Percentiles rank a stretch among this genome's conserved stretches.
phyloP scores from a whole-genome alignment of 2,797 vertebrate genomes.

The Limnodromus scolopaceus region DNA sequence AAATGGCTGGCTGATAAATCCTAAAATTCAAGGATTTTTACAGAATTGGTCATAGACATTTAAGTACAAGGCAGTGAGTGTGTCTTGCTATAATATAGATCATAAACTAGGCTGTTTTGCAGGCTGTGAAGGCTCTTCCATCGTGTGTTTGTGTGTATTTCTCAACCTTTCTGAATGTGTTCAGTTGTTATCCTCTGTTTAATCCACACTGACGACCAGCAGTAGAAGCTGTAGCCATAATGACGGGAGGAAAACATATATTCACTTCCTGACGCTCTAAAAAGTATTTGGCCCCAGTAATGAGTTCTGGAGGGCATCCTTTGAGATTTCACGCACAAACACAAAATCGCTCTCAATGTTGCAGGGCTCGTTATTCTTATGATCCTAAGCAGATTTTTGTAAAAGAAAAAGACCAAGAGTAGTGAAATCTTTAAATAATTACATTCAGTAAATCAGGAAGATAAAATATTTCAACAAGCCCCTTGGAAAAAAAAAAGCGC shows the following conservation, averaged over 20 bases:
- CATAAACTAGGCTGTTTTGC: constrained; percentile 66
- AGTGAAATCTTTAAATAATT: neutral
- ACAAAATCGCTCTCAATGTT: neutral
- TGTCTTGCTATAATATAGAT: constrained; percentile 56
- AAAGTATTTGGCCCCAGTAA: constrained; percentile 7
- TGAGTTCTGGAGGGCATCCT: neutral
- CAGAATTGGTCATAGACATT: constrained; percentile 60
- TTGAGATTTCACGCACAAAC: neutral
- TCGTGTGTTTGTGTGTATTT: constrained; percentile 47
- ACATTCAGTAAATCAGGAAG: neutral
- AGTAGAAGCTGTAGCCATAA: neutral
- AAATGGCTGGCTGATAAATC: constrained; percentile 53
- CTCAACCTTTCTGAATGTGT: neutral
- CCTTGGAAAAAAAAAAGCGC: neutral
- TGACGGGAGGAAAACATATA: neutral
- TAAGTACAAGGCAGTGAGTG: constrained; percentile 23
- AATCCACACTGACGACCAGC: neutral
- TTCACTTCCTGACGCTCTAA: neutral
- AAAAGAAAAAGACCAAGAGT: neutral
- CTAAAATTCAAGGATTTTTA: constrained; percentile 64
- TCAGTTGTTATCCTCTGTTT: neutral
- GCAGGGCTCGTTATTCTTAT: neutral
- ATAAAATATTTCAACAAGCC: neutral
- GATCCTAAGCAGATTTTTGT: neutral
- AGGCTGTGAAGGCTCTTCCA: constrained; percentile 61